Conservation (phyloP, 2,888 invertebrate species). For the Pachymerium ferrugineum region DNA sequence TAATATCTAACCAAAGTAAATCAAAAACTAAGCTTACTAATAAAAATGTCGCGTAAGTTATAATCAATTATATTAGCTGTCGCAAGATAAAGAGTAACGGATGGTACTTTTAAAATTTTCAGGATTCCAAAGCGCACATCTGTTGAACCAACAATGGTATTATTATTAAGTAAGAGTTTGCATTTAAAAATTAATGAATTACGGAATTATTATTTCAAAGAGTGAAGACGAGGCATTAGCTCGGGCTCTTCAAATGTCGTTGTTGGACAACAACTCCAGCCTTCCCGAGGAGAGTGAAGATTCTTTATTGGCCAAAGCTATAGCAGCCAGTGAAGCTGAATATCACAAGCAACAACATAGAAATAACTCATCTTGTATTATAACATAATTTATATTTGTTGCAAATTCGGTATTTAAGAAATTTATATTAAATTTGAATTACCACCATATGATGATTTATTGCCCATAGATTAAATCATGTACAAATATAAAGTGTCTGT, state of each 20-base stretch:
- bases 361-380: not conserved
- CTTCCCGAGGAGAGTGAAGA: conserved; percentile 42
- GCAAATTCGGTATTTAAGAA: too few species aligned
- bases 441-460: too few species aligned
- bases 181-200: not conserved
- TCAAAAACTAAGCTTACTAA: not conserved
- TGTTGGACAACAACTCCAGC: conserved; percentile 55
- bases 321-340: conserved; percentile 44
- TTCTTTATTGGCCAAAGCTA: conserved; percentile 51
- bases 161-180: not conserved
- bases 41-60: not conserved
- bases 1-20: not conserved
- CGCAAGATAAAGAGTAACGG: too few species aligned
- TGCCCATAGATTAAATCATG: too few species aligned
- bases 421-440: too few species aligned
- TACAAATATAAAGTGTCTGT: too few species aligned
- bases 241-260: conserved; percentile 70
- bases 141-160: not conserved
- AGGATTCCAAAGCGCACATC: not conserved
- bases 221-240: conserved; percentile 89
- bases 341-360: not conserved
- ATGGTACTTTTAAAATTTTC: not conserved
- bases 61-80: not conserved
- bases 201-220: conserved; percentile 44
- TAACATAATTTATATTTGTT: too few species aligned